These are phyloP conservation scores for Eueremaeus valkanovi DNA, from an alignment of 2,888 invertebrate species.

Conservation along the genomic window DNA sequence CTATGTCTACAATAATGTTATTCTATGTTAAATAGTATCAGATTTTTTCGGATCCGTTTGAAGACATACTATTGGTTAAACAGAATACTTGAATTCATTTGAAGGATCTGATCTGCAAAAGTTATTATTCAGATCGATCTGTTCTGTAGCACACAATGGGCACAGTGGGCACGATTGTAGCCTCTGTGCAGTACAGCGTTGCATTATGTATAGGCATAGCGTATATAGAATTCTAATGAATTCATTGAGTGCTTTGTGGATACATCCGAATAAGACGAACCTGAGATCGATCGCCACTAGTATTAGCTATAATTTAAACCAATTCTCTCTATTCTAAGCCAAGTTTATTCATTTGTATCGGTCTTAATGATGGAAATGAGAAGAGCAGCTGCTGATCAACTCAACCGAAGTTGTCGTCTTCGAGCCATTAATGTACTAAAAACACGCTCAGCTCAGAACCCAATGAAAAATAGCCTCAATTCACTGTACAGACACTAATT, in stretches of 20 bases:
- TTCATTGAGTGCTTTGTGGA: constrained; percentile 10
- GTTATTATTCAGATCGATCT: constrained; percentile 5
- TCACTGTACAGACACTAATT: neutral
- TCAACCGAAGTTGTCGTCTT: constrained; percentile 10
- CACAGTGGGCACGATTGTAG: neutral
- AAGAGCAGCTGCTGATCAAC: constrained; percentile 17
- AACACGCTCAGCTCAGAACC: neutral
- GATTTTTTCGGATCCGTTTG: neutral
- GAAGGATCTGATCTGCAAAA: neutral
- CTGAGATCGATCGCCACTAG: neutral
- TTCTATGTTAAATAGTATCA: constrained; percentile 26
- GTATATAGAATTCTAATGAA: constrained; percentile 14
- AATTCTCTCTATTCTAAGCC: neutral
- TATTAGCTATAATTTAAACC: constrained; percentile 31
- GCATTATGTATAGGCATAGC: neutral
- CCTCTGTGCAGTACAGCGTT: neutral
- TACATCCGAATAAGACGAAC: neutral
- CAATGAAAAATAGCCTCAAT: neutral
- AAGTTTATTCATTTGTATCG: constrained; percentile 36
- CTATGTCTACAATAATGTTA: constrained; percentile 15
- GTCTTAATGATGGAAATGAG: neutral
- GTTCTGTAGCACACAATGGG: neutral
- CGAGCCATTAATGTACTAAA: constrained; percentile 7
- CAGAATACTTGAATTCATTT: neutral
- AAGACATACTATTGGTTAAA: neutral